Evolutionary conservation across 2,888 invertebrate genomes (phyloP).

Genomic region (Brachylomia viminalis): DNA sequence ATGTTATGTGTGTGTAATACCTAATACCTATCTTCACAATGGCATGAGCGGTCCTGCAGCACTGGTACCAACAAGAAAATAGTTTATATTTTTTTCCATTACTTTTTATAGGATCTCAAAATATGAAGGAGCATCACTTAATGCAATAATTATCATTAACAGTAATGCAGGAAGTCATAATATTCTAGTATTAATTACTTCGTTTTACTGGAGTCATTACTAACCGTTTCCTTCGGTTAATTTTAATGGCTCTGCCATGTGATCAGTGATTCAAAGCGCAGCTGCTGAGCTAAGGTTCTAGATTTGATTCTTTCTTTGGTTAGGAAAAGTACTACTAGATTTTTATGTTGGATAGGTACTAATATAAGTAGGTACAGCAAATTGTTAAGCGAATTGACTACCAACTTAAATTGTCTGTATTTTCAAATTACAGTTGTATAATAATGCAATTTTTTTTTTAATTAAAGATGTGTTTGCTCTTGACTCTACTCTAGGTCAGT

Average conservation of each 20-base stretch:
- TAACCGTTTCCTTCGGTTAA: slow-evolving; percentile 21
- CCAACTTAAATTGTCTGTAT: too few species aligned
- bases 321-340: neutral
- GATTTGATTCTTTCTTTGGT: neutral
- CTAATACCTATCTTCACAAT: neutral
- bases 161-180: slow-evolving; percentile 36
- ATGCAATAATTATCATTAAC: neutral
- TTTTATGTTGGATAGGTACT: neutral
- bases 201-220: slow-evolving; percentile 27
- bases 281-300: neutral
- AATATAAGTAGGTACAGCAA: too few species aligned
- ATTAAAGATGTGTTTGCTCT: too few species aligned
- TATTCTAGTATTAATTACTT: slow-evolving; percentile 15
- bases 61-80: neutral
- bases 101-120: neutral
- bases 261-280: neutral
- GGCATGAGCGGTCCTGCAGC: neutral
- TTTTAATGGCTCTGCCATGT: neutral
- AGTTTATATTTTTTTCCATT: neutral
- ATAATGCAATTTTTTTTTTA: too few species aligned
- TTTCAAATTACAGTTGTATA: too few species aligned
- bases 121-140: neutral
- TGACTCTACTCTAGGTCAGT: too few species aligned
- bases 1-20: neutral
- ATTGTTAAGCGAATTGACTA: neutral